Base-by-base conservation (phyloP, 2,797 vertebrate species). In the Mergus octosetaceus region DNA sequence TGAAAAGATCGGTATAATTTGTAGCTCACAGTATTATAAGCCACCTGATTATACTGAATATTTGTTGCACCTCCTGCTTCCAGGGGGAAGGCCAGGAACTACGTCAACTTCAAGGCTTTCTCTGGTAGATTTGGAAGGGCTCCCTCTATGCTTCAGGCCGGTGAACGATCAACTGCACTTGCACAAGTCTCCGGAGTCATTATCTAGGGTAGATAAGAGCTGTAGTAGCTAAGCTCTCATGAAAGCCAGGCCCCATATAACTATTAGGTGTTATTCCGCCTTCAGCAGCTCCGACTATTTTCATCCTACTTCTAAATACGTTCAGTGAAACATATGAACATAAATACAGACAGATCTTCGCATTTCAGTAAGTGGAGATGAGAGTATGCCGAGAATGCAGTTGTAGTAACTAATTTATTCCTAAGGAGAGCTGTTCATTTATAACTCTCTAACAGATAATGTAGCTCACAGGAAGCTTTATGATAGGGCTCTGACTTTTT, bases 81-180 rank as follows among this genome's bases (percentile, higher is more conserved):
- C 68, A 76, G 79, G 65, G 91, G 93, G 73, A 94, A 88, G 90
- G 90, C 66, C 92, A 78, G 80, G 57, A 95, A 79, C 91, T 39
- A 89, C 69, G n/a, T 68, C 88, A 92, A 76, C 73, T 72, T 15
- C 24, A 39, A 70, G 83, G 89, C 69, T 86, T 87, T 76, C 30
- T 13, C 62, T 81, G 74, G 86, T 11, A 4, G 56, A 16, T 68
- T 17, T 58, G 81, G 78, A 84, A 96, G 95, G 73, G 96, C 96
- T 96, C 96, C 96, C 96, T 96, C 95, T 96, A 92, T 87, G 91
- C 61, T 83, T 57, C 32, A 90, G 94, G 94, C 85, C 0, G 8
- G 62, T 17, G 68, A 92, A 85, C 1, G 19, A 90, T 38, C 28
- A 84, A 53, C 20, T 24, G 32, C 76, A 27, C 76, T 72, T 51